Conservation (phyloP, 2,113 vertebrate genomes). For the Peromyscus maniculatus region DNA sequence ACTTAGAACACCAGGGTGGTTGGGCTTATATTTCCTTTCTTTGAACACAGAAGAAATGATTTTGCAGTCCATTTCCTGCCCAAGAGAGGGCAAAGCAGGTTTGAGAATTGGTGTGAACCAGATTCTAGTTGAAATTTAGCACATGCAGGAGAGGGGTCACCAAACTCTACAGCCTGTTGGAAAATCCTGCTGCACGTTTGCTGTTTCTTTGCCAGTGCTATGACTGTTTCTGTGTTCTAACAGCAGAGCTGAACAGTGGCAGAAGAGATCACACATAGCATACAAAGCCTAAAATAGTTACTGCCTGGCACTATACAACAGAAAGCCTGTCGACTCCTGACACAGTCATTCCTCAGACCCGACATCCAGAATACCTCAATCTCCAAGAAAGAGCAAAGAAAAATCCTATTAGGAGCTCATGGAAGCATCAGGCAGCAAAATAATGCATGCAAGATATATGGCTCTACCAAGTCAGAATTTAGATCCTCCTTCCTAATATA, state of each 20-base stretch:
- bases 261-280: accelerated
- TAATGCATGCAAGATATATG: neutral
- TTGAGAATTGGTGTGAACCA: neutral
- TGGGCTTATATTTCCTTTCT: neutral
- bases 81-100: neutral
- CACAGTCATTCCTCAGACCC: neutral
- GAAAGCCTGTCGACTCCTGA: neutral
- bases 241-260: neutral
- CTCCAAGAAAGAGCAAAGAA: neutral
- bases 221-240: neutral
- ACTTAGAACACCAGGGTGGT: neutral
- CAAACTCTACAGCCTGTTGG: neutral
- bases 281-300: neutral
- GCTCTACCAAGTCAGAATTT: no score
- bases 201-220: neutral
- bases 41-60: neutral
- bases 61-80: neutral
- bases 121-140: neutral
- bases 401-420: neutral
- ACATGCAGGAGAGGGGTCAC: no score
- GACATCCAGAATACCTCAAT: neutral
- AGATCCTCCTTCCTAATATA: neutral
- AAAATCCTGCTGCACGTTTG: neutral
- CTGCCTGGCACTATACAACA: accelerated
- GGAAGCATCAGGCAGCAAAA: neutral